These are phyloP conservation scores for Scylla paramamosain DNA, from an alignment of 1,140 invertebrate species.

Conservation along the genomic window DNA sequence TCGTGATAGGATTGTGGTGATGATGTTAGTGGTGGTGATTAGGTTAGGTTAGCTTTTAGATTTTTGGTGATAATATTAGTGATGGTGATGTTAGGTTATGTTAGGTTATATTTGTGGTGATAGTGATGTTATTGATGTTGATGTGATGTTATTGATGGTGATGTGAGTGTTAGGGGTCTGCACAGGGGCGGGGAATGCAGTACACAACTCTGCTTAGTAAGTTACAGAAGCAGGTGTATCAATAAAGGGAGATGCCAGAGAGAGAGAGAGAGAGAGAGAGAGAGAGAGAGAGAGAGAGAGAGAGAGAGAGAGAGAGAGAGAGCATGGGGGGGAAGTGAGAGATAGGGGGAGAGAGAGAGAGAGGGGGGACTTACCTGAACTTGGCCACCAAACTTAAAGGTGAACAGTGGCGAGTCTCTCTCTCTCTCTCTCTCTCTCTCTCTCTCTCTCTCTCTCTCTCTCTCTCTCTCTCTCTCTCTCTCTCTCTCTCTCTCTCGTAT, in stretches of 20 bases:
- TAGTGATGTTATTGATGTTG: no score
- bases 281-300: background rate
- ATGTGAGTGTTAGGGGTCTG: no score
- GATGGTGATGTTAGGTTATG: no score
- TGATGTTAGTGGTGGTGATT: no score
- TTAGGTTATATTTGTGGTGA: no score
- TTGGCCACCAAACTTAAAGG: slow-evolving; percentile 12
- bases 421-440: slow-evolving; percentile 38
- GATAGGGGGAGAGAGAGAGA: slow-evolving; percentile 26
- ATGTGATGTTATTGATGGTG: no score
- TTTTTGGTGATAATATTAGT: no score
- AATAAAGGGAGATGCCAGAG: slow-evolving; percentile 28
- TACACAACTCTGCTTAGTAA: no score
- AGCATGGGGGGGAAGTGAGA: slow-evolving; percentile 34
- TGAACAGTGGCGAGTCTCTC: background rate
- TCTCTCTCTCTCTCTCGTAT: slow-evolving; percentile 25
- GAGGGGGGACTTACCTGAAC: slow-evolving; percentile 23
- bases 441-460: slow-evolving; percentile 50
- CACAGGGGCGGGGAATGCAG: no score
- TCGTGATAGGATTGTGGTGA: no score
- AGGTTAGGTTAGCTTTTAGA: no score
- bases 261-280: slow-evolving; percentile 34
- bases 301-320: slow-evolving; percentile 37
- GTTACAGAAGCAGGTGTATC: background rate
- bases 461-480: slow-evolving; percentile 55